Evolutionary conservation across 2,797 vertebrate genomes (phyloP).

Genomic region (Peromyscus nudipes): DNA sequence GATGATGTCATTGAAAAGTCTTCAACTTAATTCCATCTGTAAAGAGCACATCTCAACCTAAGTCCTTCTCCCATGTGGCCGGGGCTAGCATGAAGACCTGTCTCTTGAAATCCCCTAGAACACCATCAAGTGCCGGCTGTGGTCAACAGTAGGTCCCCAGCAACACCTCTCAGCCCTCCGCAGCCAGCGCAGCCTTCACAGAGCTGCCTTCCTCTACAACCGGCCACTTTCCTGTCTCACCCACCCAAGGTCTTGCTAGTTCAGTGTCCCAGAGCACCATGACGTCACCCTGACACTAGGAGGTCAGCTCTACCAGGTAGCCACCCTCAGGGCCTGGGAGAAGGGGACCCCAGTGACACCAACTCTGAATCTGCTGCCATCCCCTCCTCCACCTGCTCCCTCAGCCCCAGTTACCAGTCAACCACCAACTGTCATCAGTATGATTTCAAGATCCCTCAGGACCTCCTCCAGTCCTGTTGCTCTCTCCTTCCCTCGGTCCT

Average conservation of each 20-base stretch:
- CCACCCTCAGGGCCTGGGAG: background rate
- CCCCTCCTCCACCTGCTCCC: too few species aligned
- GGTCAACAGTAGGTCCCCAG: background rate
- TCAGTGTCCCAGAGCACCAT: background rate
- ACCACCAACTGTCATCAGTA: background rate
- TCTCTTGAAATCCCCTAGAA: background rate
- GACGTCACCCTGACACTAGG: accelerated
- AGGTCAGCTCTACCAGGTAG: background rate
- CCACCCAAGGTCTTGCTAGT: background rate
- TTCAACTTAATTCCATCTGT: background rate
- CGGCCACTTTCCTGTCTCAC: accelerated
- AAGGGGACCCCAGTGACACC: accelerated
- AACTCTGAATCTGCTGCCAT: background rate
- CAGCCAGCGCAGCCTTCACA: background rate
- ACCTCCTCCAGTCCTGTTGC: background rate
- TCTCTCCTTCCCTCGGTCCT: too few species aligned
- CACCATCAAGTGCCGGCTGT: background rate
- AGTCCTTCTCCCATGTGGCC: background rate
- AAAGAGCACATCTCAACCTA: background rate
- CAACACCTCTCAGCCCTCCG: accelerated
- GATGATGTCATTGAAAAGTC: background rate
- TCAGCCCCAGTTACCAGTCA: background rate
- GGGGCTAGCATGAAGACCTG: background rate
- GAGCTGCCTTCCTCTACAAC: too few species aligned
- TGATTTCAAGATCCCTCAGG: background rate